A percentile compares a stretch with the other conserved stretches of the same genome.
These are phyloP conservation scores for Archips crataeganus DNA, from an alignment of 2,888 invertebrate species.

Conservation along the genomic window DNA sequence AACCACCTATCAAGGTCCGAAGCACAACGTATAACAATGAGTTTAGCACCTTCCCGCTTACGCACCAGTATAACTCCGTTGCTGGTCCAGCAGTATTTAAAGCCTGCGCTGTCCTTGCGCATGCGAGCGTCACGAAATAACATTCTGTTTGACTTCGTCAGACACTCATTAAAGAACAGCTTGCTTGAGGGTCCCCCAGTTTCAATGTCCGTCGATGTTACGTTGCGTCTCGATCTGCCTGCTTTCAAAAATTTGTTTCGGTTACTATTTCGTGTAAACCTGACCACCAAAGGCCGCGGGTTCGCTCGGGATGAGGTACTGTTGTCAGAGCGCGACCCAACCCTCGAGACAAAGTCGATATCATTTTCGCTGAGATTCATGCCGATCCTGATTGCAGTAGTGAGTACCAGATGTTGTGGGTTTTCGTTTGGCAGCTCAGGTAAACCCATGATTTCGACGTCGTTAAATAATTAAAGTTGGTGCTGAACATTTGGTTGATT, in stretches of 20 bases:
- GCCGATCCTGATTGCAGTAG: not conserved
- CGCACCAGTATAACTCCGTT: not conserved
- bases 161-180: conserved; percentile 4
- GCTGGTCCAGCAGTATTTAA: not conserved
- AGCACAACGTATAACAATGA: not conserved
- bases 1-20: not conserved
- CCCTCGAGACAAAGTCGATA: not conserved
- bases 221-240: not conserved
- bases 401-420: not conserved
- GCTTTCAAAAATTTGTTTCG: not conserved
- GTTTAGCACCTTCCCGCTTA: not conserved
- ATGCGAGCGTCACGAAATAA: not conserved
- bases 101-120: not conserved
- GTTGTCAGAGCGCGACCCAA: not conserved
- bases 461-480: not conserved
- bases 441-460: not conserved
- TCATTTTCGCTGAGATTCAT: not conserved
- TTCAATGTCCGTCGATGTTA: not conserved
- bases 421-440: not conserved
- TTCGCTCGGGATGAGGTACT: not conserved
- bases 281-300: not conserved
- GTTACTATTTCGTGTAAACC: not conserved
- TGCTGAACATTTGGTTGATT: not conserved
- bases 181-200: not conserved
- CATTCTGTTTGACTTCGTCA: not conserved